A percentile compares a stretch with the other conserved stretches of the same genome.
Evolutionary conservation across 2,797 vertebrate species (phyloP).

Genomic region (Melopsittacus undulatus): DNA sequence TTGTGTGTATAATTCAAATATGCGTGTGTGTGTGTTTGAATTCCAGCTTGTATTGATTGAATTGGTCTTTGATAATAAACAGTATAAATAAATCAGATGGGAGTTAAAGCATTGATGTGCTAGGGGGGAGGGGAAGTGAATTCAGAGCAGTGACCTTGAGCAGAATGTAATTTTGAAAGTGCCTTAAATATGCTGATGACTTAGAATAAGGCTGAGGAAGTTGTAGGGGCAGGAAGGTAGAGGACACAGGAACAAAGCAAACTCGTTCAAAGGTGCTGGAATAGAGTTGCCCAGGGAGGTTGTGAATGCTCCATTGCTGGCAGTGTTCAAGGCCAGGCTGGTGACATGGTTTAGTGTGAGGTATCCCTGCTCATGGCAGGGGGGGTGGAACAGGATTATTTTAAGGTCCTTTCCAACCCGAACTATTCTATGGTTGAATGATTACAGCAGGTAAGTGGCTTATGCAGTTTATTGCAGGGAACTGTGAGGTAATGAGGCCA

Average conservation of each 20-base stretch:
- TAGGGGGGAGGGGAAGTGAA: neutral
- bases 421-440: neutral
- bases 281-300: too few species aligned
- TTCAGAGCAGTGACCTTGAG: neutral
- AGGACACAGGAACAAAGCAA: neutral
- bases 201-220: neutral
- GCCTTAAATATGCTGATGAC: slow-evolving; percentile 24
- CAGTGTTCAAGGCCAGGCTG: too few species aligned
- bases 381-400: too few species aligned
- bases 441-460: neutral
- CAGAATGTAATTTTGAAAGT: slow-evolving; percentile 7
- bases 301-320: too few species aligned
- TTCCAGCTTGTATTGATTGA: slow-evolving; percentile 30
- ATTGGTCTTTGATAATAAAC: slow-evolving; percentile 30
- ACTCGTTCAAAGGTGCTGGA: neutral
- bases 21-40: neutral
- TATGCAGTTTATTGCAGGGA: neutral
- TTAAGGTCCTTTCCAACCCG: too few species aligned
- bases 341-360: too few species aligned
- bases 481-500: neutral
- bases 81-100: slow-evolving; percentile 39
- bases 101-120: slow-evolving; percentile 2
- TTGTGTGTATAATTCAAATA: neutral
- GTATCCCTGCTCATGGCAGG: too few species aligned
- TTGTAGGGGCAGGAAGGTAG: neutral